phyloP scores from a whole-genome alignment of 2,797 vertebrate species.

The Rhinichthys osculus region DNA sequence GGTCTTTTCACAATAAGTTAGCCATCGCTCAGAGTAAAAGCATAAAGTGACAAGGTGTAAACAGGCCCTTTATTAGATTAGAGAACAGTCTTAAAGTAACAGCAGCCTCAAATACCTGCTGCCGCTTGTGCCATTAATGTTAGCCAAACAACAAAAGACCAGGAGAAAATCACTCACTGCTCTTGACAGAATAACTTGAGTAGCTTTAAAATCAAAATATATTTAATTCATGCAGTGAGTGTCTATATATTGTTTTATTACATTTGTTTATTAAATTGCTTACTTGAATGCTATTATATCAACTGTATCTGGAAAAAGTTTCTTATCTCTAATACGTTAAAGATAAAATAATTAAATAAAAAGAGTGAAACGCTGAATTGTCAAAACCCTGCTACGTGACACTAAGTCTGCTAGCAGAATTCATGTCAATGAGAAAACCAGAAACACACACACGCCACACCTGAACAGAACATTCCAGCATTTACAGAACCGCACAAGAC shows the following conservation, averaged over 20 bases:
- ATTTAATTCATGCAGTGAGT: not conserved
- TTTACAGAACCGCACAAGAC: slow-evolving; percentile 42
- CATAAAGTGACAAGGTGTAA: not conserved
- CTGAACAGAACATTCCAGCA: slow-evolving; percentile 31
- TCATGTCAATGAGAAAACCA: slow-evolving; percentile 57
- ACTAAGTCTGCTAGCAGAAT: slow-evolving; percentile 50
- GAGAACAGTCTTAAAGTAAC: not conserved
- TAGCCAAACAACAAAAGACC: not conserved
- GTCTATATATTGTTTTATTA: not conserved
- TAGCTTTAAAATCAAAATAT: not conserved
- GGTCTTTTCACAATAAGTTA: not conserved
- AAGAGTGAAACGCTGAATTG: not conserved
- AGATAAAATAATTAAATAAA: not conserved
- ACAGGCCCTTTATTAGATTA: not conserved
- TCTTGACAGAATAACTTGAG: not conserved
- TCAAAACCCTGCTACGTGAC: slow-evolving; percentile 1
- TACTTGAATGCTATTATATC: not conserved
- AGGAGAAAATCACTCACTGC: not conserved
- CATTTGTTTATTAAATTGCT: not conserved
- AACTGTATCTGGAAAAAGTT: not conserved
- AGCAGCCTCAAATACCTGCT: not conserved
- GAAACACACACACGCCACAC: slow-evolving; percentile 39
- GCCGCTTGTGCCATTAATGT: not conserved
- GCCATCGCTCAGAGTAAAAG: too few species aligned
- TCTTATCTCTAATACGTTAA: not conserved